phyloP scores from a whole-genome alignment of 2,113 vertebrate genomes.

The Odocoileus hemionus region DNA sequence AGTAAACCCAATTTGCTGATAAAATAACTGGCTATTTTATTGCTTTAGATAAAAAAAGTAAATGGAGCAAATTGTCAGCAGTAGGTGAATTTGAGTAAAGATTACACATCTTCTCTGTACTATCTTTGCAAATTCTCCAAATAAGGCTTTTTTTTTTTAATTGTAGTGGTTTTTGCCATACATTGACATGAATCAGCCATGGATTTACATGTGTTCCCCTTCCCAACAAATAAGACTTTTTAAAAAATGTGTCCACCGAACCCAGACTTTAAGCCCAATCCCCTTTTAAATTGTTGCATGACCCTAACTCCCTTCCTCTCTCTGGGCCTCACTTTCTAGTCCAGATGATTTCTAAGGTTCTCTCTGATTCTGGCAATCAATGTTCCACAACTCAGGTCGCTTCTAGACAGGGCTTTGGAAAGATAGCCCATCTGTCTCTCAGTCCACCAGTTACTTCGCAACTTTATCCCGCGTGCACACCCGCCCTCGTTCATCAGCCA shows the following conservation, averaged over 20 bases:
- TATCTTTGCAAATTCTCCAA: conserved; percentile 19
- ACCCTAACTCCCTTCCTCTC: neutral
- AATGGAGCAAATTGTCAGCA: neutral
- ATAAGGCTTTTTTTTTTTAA: neutral
- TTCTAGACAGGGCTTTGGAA: neutral
- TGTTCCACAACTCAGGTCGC: neutral
- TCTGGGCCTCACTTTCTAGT: neutral
- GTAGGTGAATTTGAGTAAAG: neutral
- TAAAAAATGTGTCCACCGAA: neutral
- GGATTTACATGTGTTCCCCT: no score
- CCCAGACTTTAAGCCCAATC: neutral
- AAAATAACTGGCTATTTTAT: neutral
- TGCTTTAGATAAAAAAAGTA: neutral
- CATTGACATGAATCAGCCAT: no score
- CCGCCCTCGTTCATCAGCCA: neutral
- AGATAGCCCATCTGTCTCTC: neutral
- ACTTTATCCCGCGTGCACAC: neutral
- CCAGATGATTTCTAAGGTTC: neutral
- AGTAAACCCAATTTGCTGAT: neutral
- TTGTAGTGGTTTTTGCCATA: no score
- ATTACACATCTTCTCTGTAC: neutral
- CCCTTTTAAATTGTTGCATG: neutral
- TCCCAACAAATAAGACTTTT: neutral
- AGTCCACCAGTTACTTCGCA: neutral
- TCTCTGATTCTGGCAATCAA: neutral